These are phyloP conservation scores for Perca fluviatilis DNA, from an alignment of 2,113 vertebrate species.

Conservation along the genomic window DNA sequence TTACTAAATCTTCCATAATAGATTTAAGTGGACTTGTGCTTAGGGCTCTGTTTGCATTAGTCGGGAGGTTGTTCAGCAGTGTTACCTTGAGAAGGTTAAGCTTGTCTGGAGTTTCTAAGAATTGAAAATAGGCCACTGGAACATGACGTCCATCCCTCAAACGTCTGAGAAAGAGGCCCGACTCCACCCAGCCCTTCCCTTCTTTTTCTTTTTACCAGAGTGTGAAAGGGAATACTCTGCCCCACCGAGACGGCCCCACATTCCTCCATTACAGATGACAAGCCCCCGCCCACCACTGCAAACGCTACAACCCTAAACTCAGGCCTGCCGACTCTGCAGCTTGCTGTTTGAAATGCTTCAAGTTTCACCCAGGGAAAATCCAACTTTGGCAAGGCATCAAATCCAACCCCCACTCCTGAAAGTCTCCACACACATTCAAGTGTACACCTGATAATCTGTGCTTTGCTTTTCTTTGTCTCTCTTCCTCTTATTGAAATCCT, in stretches of 20 bases:
- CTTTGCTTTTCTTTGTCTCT: slow-evolving; percentile 27
- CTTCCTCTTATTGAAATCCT: slow-evolving; percentile 54
- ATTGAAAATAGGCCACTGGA: slow-evolving; percentile 70
- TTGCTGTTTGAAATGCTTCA: slow-evolving; percentile 68
- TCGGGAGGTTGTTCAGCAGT: slow-evolving; percentile 14
- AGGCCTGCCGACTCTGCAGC: slow-evolving; percentile 61
- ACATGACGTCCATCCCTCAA: slow-evolving; percentile 41
- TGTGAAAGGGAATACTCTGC: slow-evolving; percentile 78
- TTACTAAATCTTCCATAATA: slow-evolving; percentile 24
- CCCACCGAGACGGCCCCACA: slow-evolving; percentile 68
- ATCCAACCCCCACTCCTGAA: slow-evolving; percentile 15
- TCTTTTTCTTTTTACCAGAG: slow-evolving; percentile 43
- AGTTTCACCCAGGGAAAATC: slow-evolving; percentile 73
- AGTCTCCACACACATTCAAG: slow-evolving; percentile 26
- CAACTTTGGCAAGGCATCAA: slow-evolving; percentile 56
- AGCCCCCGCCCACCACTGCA: slow-evolving; percentile 14
- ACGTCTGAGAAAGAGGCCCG: slow-evolving; percentile 51
- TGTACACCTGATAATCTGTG: slow-evolving; percentile 33
- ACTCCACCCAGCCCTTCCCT: slow-evolving; percentile 48
- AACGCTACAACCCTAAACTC: slow-evolving; percentile 38
- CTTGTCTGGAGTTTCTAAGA: slow-evolving; percentile 48
- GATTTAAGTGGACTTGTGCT: slow-evolving; percentile 10
- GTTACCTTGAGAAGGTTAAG: slow-evolving; percentile 32
- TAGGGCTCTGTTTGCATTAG: slow-evolving; percentile 2
- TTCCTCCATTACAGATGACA: slow-evolving; percentile 80